Conservation (phyloP, 2,797 vertebrate species). For the Tokudaia tokunoshimensis region DNA sequence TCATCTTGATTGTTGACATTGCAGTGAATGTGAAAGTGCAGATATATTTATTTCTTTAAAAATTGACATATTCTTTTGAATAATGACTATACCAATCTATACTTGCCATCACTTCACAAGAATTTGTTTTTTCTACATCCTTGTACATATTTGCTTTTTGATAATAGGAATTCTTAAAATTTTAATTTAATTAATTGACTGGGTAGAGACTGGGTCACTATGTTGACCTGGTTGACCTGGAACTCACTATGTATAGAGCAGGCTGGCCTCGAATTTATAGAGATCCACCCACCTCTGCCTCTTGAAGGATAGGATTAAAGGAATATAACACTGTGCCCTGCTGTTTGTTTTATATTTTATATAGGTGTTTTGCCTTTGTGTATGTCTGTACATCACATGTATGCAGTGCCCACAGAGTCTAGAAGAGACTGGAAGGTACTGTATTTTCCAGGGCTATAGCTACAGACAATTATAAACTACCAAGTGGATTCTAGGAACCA, state of each 20-base stretch:
- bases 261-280: neutral
- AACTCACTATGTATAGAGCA: neutral
- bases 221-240: neutral
- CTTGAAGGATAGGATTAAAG: neutral
- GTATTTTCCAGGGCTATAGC: too few species aligned
- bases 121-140: neutral
- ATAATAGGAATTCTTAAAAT: neutral
- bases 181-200: neutral
- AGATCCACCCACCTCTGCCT: neutral
- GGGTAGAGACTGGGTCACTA: neutral
- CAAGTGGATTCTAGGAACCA: neutral
- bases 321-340: neutral
- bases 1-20: neutral
- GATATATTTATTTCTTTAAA: constrained; percentile 32
- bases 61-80: neutral
- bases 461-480: neutral
- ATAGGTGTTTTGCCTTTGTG: neutral
- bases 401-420: neutral
- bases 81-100: neutral
- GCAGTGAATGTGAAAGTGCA: neutral
- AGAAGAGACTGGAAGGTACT: neutral
- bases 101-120: neutral
- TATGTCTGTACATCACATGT: too few species aligned
- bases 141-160: neutral
- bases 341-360: neutral